Evolutionary conservation across 2,888 invertebrate genomes (phyloP), one percentile per base, ranked within the genome.

Genomic region (Dione juno): DNA sequence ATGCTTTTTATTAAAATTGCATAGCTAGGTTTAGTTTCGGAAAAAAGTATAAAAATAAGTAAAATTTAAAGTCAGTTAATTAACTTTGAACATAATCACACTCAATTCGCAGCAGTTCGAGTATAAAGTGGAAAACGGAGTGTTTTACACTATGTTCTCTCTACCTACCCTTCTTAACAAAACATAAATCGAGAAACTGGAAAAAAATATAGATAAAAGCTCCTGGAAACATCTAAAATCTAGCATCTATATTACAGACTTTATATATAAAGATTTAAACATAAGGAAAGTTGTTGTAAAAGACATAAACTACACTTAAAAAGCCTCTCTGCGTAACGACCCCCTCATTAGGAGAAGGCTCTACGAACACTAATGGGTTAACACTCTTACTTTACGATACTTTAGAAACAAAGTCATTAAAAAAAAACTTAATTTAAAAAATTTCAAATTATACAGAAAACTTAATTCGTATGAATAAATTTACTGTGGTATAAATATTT

Each of bases 371-470:
- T 69, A 72, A 72, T 69, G 72, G 72, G 59, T 69, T 72, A 72
- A 72, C 72, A 69, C 69, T 69, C 63, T 69, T 63, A 72, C 69
- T 72, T 72, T 72, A 66, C 69, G 72, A 72, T 72, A 72, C 69
- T 72, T 67, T 58, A 67, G 66, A 67, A 72, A 69, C 72, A 72
- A 69, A 64, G 48, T 69, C 72, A 69, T 69, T 69, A 72, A 72
- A 65, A 71, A 65, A 71, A 67, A 54, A 41, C 13, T 59, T 45
- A 14, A 43, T 45, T 59, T 59, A 14, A 43, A 58, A 13, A 41
- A 43, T 53, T 21, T 63, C 0, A 48, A 19, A 50, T 48, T 48
- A 64, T 64, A 64, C 35, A 37, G 10, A 50, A 35, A 11, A 48
- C 9, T 9, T 16, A n/a, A 50, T 10, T 16, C 2, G 5, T 54